Conservation (phyloP, 2,888 invertebrate genomes). For the Seira sanloemensis region DNA sequence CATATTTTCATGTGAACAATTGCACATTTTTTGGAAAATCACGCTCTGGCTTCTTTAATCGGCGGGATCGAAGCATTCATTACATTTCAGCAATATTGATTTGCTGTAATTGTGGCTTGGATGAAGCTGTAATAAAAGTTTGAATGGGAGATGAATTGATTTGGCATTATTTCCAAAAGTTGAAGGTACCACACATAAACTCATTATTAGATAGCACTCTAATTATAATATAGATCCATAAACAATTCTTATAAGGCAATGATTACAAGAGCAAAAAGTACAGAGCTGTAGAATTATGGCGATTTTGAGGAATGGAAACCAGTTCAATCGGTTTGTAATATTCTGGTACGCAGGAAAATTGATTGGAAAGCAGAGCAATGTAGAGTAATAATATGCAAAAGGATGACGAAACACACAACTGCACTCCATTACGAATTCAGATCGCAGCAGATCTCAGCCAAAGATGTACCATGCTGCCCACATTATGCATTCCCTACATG, state of each 20-base stretch:
- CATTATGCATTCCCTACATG: no score
- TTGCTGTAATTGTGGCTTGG: no score
- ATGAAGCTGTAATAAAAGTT: no score
- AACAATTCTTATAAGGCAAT: neutral
- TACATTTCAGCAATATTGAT: no score
- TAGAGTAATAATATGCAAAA: neutral
- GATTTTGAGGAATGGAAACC: slow-evolving; percentile 30
- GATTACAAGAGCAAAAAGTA: neutral
- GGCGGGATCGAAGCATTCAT: no score
- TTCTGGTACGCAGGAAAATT: neutral
- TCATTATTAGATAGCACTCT: neutral
- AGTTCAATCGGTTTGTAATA: slow-evolving; percentile 25
- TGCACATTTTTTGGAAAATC: neutral
- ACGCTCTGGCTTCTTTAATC: slow-evolving; percentile 14
- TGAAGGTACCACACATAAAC: neutral
- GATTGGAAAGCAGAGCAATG: neutral
- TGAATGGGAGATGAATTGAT: no score
- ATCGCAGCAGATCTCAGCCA: neutral
- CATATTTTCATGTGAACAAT: neutral
- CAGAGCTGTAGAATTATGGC: neutral
- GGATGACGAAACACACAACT: neutral
- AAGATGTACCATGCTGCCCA: neutral
- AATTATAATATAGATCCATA: neutral
- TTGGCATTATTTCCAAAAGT: neutral
- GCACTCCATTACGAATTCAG: neutral